Conservation (phyloP, 1,140 invertebrate genomes). For the Ips typographus region DNA sequence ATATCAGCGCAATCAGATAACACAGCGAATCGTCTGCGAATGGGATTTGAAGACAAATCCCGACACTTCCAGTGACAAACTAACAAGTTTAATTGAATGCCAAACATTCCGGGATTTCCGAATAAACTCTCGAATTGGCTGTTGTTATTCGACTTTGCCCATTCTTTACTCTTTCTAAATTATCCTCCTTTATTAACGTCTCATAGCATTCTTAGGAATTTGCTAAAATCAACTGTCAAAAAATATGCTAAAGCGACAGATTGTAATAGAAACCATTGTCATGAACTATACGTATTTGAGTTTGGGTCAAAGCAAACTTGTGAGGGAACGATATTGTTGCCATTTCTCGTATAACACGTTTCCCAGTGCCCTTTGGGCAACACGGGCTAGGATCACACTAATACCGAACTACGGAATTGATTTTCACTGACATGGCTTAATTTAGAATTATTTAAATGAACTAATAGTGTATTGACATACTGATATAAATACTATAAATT, state of each 20-base stretch:
- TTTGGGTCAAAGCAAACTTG: not conserved
- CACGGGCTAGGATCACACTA: not conserved
- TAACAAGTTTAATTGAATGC: conserved; percentile 31
- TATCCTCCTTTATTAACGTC: not conserved
- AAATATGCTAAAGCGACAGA: too few relatives aligned
- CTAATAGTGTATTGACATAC: too few relatives aligned
- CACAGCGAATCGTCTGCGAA: conserved; percentile 11
- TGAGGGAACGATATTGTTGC: conserved; percentile 2
- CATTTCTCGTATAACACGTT: not conserved
- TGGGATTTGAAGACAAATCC: conserved; percentile 26
- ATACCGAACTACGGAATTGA: not conserved
- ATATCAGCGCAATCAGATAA: conserved; percentile 18
- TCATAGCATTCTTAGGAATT: not conserved
- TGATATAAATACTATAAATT: too few relatives aligned
- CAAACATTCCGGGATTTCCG: conserved; percentile 24
- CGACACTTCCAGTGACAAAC: conserved; percentile 28
- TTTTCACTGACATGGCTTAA: not conserved
- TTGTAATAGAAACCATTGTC: not conserved
- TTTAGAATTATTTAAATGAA: too few relatives aligned
- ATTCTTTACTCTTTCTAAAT: conserved; percentile 10
- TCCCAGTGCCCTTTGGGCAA: not conserved
- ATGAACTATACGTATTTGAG: not conserved
- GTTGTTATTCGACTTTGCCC: conserved; percentile 1
- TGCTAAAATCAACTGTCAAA: too few relatives aligned
- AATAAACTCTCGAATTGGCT: conserved; percentile 16